phyloP scores from a whole-genome alignment of 1,140 invertebrate species.

The Drosophila subpulchrella region DNA sequence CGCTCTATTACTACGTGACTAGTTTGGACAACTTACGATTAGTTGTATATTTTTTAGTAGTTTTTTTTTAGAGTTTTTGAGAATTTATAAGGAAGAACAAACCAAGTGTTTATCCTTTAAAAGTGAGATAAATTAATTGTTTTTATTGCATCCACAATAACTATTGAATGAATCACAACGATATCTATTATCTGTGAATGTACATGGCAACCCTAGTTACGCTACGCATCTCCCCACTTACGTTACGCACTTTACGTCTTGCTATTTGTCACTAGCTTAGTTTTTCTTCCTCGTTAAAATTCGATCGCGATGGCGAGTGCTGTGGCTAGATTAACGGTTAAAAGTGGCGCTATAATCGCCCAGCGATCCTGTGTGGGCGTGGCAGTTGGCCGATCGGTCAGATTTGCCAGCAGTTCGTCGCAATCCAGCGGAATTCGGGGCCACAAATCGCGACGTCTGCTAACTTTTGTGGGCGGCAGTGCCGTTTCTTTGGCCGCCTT shows the following conservation, averaged over 20 bases:
- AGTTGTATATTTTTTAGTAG: too few species aligned
- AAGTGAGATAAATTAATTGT: too few species aligned
- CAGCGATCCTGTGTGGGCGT: conserved; percentile 26
- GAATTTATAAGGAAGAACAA: too few species aligned
- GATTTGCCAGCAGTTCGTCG: conserved; percentile 23
- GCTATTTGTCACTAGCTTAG: conserved; percentile 64
- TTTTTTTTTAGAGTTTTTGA: too few species aligned
- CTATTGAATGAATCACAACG: not conserved
- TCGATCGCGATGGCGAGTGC: conserved; percentile 54
- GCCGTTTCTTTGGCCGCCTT: conserved; percentile 55
- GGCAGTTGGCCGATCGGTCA: conserved; percentile 26
- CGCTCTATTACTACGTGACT: not conserved
- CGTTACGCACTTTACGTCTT: conserved; percentile 37
- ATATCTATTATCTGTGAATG: not conserved
- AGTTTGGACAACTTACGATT: not conserved
- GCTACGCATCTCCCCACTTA: conserved; percentile 10
- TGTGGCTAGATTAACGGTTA: conserved; percentile 57
- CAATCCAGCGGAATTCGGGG: conserved; percentile 13
- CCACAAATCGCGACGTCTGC: conserved; percentile 23
- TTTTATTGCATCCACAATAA: not conserved
- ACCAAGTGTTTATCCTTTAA: too few species aligned
- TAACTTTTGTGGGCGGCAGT: conserved; percentile 54
- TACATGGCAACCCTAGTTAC: conserved; percentile 14
- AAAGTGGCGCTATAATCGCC: conserved; percentile 42
- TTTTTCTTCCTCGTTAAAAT: conserved; percentile 40